Evolutionary conservation across 2,888 invertebrate genomes (phyloP).

Genomic region (Trachelus stipa): DNA sequence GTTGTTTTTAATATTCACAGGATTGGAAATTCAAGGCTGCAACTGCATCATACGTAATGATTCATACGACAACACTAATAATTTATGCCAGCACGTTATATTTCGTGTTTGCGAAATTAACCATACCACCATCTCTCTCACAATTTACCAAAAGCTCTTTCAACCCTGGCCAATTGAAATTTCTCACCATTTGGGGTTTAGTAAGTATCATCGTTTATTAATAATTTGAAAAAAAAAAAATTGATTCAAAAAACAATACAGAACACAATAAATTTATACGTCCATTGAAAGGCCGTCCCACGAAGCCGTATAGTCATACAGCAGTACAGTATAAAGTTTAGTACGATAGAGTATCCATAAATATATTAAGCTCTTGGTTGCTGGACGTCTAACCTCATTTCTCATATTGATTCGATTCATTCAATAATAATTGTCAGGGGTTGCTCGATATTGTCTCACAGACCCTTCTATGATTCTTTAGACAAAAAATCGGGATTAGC

Average conservation of each 20-base stretch:
- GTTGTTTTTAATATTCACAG: neutral
- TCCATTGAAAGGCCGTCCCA: neutral
- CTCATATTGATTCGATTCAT: slow-evolving; percentile 1
- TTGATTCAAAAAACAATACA: neutral
- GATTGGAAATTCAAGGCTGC: neutral
- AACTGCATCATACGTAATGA: slow-evolving; percentile 10
- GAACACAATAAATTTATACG: neutral
- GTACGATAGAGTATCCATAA: neutral
- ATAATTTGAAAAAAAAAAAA: neutral
- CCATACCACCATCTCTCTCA: slow-evolving; percentile 41
- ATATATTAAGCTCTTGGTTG: neutral
- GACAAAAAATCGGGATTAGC: neutral
- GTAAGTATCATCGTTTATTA: slow-evolving; percentile 42
- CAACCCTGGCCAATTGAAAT: slow-evolving; percentile 57
- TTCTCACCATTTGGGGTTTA: slow-evolving; percentile 58
- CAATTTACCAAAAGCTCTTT: slow-evolving; percentile 35
- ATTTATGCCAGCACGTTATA: slow-evolving; percentile 43
- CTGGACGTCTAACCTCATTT: neutral
- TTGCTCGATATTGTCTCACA: neutral
- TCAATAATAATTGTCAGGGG: neutral
- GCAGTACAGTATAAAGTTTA: neutral
- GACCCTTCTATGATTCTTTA: neutral
- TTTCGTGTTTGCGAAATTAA: slow-evolving; percentile 31
- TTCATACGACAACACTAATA: slow-evolving; percentile 37
- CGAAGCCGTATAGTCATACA: neutral